Conservation (phyloP, 2,888 invertebrate species). For the Syritta pipiens region DNA sequence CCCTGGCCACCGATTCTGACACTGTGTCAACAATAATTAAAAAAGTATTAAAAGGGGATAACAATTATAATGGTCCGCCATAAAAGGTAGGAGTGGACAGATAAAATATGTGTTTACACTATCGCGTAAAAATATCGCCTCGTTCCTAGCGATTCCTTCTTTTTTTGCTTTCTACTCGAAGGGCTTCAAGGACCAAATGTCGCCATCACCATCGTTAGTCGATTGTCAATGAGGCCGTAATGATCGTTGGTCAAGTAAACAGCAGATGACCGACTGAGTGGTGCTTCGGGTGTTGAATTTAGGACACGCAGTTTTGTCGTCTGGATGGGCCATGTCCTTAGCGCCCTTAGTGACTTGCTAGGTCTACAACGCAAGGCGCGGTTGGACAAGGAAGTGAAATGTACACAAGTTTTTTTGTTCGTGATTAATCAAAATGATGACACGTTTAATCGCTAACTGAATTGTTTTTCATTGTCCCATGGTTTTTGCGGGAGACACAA, state of each 20-base stretch:
- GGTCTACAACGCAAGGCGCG: too few relatives aligned
- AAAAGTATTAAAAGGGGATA: slow-evolving; percentile 16
- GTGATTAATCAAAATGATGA: slow-evolving; percentile 41
- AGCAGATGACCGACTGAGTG: neutral
- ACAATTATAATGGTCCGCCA: slow-evolving; percentile 10
- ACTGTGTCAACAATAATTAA: slow-evolving; percentile 18
- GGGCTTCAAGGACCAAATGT: neutral
- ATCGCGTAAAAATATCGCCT: slow-evolving; percentile 5
- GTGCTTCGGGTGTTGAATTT: too few relatives aligned
- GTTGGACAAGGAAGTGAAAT: too few relatives aligned
- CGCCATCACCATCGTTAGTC: neutral
- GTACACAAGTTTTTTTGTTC: too few relatives aligned
- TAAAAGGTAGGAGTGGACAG: slow-evolving; percentile 7
- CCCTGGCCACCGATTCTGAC: neutral
- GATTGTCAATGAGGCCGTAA: slow-evolving; percentile 15
- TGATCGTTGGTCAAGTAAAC: slow-evolving; percentile 1
- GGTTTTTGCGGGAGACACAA: slow-evolving; percentile 1
- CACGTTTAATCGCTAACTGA: slow-evolving; percentile 18
- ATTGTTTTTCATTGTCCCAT: slow-evolving; percentile 33
- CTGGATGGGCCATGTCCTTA: too few relatives aligned
- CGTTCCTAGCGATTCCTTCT: too few relatives aligned
- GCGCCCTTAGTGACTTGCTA: too few relatives aligned
- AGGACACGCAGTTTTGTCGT: neutral
- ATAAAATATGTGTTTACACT: slow-evolving; percentile 18
- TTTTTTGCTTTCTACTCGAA: too few relatives aligned